Evolutionary conservation across 2,797 vertebrate genomes (phyloP), one percentile per base, ranked within the genome.

Genomic region (Synaphobranchus kaupii): DNA sequence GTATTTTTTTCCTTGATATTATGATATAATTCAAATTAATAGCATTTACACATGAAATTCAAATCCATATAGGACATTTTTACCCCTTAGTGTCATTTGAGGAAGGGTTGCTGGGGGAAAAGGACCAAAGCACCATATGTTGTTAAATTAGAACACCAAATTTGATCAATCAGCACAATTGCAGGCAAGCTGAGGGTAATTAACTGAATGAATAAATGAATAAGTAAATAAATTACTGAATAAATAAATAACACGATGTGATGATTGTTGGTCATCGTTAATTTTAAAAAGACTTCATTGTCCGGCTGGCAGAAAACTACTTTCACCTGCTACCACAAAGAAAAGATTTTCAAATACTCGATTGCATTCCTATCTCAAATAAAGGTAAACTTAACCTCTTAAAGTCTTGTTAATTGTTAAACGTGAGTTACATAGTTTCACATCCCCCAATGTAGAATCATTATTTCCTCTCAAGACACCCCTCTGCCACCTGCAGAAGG

Each of bases 171-270:
- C 88, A 92, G 84, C 60, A 91, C 81, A 91, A 91, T 91, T 92
- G 12, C 89, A 91, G 83, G 87, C 91, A 90, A 91, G 86, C 83
- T 92, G 90, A 93, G 90, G 91, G 66, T 92, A 88, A 91, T 94
- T 91, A 83, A 52, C 39, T 20, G 8, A 78, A 78, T 78, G 90
- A 86, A 84, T 1, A 22, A 90, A 92, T 84, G 84, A 73, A 73
- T 13, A 91, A 92, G 93, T 93, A 94, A n/a, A n/a, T n/a, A n/a
- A n/a, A n/a, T n/a, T n/a, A n/a, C n/a, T n/a, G n/a, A n/a, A n/a
- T n/a, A n/a, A 93, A 85, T 93, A 89, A 91, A 90, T 52, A 83
- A 63, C 7, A 92, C 89, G 93, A 92, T 90, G 90, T 92, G 90
- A 93, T 90, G 84, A 63, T 47, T 86, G 73, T 85, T 91, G 1